Percentiles rank a stretch among this genome's conserved stretches.
Evolutionary conservation across 2,888 invertebrate species (phyloP).

Genomic region (Dasysyrphus tricinctus): DNA sequence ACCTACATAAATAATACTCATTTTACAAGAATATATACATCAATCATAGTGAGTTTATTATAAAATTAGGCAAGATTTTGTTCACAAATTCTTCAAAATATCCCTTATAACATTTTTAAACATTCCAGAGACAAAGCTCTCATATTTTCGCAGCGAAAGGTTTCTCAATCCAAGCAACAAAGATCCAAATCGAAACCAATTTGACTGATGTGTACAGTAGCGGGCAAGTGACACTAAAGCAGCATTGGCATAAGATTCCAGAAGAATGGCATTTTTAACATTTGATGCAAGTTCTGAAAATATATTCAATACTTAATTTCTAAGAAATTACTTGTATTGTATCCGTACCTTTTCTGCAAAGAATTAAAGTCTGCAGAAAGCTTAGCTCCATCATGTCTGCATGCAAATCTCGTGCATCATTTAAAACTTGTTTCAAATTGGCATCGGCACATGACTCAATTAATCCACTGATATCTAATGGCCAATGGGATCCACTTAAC

Average conservation of each 20-base stretch:
- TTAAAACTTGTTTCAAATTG: slow-evolving; percentile 81
- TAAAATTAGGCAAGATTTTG: background rate
- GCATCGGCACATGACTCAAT: slow-evolving; percentile 81
- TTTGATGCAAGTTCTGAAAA: slow-evolving; percentile 80
- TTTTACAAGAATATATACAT: no score
- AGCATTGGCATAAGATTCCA: slow-evolving; percentile 81
- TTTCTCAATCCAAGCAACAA: slow-evolving; percentile 81
- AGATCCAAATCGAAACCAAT: slow-evolving; percentile 82
- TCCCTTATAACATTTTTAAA: slow-evolving; percentile 80
- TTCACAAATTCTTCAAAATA: slow-evolving; percentile 77
- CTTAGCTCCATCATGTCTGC: slow-evolving; percentile 84
- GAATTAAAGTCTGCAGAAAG: slow-evolving; percentile 84
- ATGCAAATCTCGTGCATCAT: slow-evolving; percentile 82
- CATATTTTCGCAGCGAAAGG: slow-evolving; percentile 80
- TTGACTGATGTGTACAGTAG: slow-evolving; percentile 81
- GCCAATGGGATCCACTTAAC: slow-evolving; percentile 86
- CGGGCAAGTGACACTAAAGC: slow-evolving; percentile 81
- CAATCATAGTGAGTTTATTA: no score
- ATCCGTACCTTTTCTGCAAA: slow-evolving; percentile 84
- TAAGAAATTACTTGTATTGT: background rate
- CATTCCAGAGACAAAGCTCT: slow-evolving; percentile 80
- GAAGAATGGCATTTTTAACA: slow-evolving; percentile 78
- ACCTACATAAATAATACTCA: no score
- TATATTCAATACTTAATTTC: background rate
- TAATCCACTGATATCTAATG: slow-evolving; percentile 83